phyloP scores from a whole-genome alignment of 2,888 invertebrate genomes.

The Eristalis intricaria region DNA sequence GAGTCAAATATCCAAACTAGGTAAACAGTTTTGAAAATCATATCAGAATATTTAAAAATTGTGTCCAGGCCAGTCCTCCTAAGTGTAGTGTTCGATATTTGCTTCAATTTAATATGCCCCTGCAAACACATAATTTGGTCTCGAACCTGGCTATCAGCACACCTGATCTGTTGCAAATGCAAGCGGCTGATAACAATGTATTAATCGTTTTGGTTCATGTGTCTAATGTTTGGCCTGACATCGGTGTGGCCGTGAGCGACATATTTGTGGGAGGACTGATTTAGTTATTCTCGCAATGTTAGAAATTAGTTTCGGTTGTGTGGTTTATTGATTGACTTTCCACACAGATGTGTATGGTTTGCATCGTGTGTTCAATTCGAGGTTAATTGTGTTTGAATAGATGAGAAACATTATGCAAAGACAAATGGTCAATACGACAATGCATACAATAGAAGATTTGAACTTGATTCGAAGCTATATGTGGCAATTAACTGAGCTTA shows the following conservation, averaged over 20 bases:
- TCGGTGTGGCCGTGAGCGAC: not conserved
- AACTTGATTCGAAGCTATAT: too few species aligned
- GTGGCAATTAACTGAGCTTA: too few species aligned
- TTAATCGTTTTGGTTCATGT: slow-evolving; percentile 18
- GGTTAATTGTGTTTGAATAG: not conserved
- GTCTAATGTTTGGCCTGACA: slow-evolving; percentile 7
- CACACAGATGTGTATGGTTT: not conserved
- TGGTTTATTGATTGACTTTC: not conserved
- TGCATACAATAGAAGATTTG: too few species aligned
- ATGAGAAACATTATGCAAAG: too few species aligned
- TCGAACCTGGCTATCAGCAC: slow-evolving; percentile 6
- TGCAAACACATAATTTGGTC: not conserved
- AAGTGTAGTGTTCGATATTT: not conserved
- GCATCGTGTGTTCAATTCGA: not conserved
- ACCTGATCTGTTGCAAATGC: slow-evolving; percentile 21
- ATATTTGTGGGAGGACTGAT: slow-evolving; percentile 1
- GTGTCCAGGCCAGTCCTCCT: not conserved
- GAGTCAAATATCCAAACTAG: not conserved
- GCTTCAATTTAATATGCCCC: not conserved
- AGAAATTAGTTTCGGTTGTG: not conserved
- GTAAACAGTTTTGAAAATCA: slow-evolving; percentile 9
- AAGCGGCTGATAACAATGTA: slow-evolving; percentile 17
- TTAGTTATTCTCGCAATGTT: not conserved
- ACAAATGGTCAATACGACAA: too few species aligned
- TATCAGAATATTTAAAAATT: not conserved